Evolutionary conservation across 2,113 vertebrate genomes (phyloP).

Genomic region (Spea multiplicata): DNA sequence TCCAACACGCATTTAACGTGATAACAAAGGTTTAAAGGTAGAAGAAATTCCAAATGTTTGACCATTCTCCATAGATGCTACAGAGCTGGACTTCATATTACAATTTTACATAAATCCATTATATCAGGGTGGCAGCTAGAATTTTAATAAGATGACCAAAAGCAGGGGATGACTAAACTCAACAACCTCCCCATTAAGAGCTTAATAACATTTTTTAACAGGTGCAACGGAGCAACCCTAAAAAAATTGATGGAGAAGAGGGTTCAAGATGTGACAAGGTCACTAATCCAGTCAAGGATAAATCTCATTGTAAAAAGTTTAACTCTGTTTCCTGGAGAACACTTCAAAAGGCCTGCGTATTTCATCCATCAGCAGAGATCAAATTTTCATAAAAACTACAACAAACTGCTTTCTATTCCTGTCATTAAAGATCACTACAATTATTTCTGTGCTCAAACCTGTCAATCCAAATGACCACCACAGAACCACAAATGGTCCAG

Average conservation of each 20-base stretch:
- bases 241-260: constrained; percentile 12
- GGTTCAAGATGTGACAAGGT: constrained; percentile 40
- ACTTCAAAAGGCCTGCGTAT: constrained; percentile 45
- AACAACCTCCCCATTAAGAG: constrained; percentile 27
- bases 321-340: constrained; percentile 45
- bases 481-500: constrained; percentile 11
- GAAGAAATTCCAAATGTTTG: no score
- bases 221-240: constrained; percentile 23
- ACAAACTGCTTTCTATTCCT: constrained; percentile 43
- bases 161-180: constrained; percentile 15
- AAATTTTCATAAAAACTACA: constrained; percentile 47
- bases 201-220: constrained; percentile 33
- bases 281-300: constrained; percentile 31
- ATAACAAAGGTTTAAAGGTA: no score
- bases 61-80: no score
- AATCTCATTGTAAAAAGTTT: constrained; percentile 43
- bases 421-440: constrained; percentile 45
- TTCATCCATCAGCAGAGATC: constrained; percentile 45
- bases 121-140: neutral
- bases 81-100: no score
- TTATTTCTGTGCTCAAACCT: constrained; percentile 49
- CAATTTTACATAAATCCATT: neutral
- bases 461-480: constrained; percentile 48
- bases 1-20: no score
- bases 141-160: constrained; percentile 18